These are phyloP conservation scores for Candoia aspera DNA, from an alignment of 2,113 vertebrate genomes.

Conservation along the genomic window DNA sequence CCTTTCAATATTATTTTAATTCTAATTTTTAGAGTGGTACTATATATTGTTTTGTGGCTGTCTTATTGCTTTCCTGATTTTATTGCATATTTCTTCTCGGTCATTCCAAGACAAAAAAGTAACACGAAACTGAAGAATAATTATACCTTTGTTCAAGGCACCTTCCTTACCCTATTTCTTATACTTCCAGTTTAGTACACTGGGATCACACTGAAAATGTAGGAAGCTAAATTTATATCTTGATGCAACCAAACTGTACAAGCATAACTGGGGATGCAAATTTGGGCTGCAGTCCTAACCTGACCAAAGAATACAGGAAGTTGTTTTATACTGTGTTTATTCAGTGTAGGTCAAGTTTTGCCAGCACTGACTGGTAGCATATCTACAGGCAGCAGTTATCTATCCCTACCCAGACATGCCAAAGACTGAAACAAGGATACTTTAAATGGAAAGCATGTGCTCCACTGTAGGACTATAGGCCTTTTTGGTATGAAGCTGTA, in stretches of 20 bases:
- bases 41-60: neutral
- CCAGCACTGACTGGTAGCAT: too few species aligned
- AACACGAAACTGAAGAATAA: neutral
- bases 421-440: too few species aligned
- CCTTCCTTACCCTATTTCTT: neutral
- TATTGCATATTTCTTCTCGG: neutral
- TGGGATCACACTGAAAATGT: neutral
- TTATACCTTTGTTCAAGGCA: neutral
- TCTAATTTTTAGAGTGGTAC: neutral
- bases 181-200: fast-evolving
- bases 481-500: neutral
- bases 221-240: neutral
- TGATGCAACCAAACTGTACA: too few species aligned
- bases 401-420: too few species aligned
- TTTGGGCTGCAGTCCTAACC: too few species aligned
- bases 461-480: neutral
- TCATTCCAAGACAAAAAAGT: neutral
- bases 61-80: neutral
- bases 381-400: too few species aligned
- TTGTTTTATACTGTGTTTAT: too few species aligned
- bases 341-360: too few species aligned
- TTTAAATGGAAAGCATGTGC: neutral
- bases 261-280: too few species aligned
- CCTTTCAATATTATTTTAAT: neutral
- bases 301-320: too few species aligned